Evolutionary conservation across 2,888 invertebrate species (phyloP).

Genomic region (Pharmacophagus antenor): DNA sequence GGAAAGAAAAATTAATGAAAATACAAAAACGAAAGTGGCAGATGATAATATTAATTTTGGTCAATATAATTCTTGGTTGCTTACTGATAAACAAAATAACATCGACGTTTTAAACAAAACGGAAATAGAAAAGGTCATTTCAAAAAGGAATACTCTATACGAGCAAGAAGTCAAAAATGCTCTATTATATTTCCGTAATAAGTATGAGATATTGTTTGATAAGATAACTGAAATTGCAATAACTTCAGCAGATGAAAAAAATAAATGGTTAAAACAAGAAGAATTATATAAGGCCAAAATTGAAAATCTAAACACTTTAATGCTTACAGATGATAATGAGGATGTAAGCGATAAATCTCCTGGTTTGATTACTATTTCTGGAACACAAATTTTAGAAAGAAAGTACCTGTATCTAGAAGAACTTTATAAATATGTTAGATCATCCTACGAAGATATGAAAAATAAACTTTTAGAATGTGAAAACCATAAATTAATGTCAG

Average conservation of each 20-base stretch:
- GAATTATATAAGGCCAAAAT: slow-evolving; percentile 70
- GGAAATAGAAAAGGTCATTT: slow-evolving; percentile 49
- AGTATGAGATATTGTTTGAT: slow-evolving; percentile 67
- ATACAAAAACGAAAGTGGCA: slow-evolving; percentile 34
- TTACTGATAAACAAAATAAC: slow-evolving; percentile 46
- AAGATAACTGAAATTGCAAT: slow-evolving; percentile 69
- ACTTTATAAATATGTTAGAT: slow-evolving; percentile 66
- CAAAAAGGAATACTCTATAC: slow-evolving; percentile 50
- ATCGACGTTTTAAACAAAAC: slow-evolving; percentile 50
- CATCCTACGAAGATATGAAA: slow-evolving; percentile 75
- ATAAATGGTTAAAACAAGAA: slow-evolving; percentile 68
- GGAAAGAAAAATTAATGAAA: slow-evolving; percentile 42
- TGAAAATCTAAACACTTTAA: slow-evolving; percentile 58
- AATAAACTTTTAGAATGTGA: slow-evolving; percentile 72
- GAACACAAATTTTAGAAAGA: slow-evolving; percentile 51
- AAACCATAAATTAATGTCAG: slow-evolving; percentile 65
- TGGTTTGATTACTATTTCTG: slow-evolving; percentile 52
- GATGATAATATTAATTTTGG: slow-evolving; percentile 36
- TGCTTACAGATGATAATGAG: slow-evolving; percentile 52
- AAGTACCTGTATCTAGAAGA: slow-evolving; percentile 71
- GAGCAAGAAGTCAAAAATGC: slow-evolving; percentile 59
- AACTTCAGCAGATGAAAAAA: slow-evolving; percentile 62
- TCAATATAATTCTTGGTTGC: slow-evolving; percentile 65
- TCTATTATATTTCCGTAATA: slow-evolving; percentile 65
- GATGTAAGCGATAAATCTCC: slow-evolving; percentile 64